Evolutionary conservation across 1,140 invertebrate genomes (phyloP), one percentile per base, ranked within the genome.

Genomic region (Cydia amplana): DNA sequence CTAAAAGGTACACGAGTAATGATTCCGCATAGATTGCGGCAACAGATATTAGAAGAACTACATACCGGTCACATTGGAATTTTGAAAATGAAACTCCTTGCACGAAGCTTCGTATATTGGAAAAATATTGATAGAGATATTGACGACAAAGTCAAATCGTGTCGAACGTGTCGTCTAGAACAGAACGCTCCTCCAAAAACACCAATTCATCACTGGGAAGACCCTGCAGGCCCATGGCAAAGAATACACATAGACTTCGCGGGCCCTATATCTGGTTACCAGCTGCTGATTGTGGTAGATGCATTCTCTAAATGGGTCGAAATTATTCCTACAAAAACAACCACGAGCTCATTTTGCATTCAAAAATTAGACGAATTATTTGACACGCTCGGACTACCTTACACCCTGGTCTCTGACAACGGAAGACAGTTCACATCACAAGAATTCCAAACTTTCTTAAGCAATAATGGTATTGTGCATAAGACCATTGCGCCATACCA

Each of bases 31-130:
- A 23, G 2, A n/a, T 64, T 43, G 6, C 55, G 79, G 60, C 6
- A 83, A 20, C 28, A 76, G 10, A 76, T 90, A n/a, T 64, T 90
- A 23, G 76, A 74, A 9, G 83, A 91, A 67, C 74, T 94, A 14
- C 92, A 94, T 82, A 65, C 77, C 40, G 83, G 78, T 25, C 94
- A 94, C 79, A 73, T 85, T 12, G 93, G 93, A 6, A 89, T 94
- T 10, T 87, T 90, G 2, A 86, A 88, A 75, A 94, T 94, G 89
- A 94, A 94, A 82, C 77, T 82, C n/a, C n/a, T n/a, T n/a, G n/a
- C n/a, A n/a, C n/a, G n/a, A n/a, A n/a, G n/a, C n/a, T n/a, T n/a
- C n/a, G n/a, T n/a, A n/a, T n/a, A n/a, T n/a, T n/a, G n/a, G n/a
- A n/a, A n/a, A n/a, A n/a, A n/a, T n/a, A n/a, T n/a, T n/a, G n/a